These are phyloP conservation scores for Dasysyrphus albostriatus DNA, from an alignment of 2,888 invertebrate genomes.

Conservation along the genomic window DNA sequence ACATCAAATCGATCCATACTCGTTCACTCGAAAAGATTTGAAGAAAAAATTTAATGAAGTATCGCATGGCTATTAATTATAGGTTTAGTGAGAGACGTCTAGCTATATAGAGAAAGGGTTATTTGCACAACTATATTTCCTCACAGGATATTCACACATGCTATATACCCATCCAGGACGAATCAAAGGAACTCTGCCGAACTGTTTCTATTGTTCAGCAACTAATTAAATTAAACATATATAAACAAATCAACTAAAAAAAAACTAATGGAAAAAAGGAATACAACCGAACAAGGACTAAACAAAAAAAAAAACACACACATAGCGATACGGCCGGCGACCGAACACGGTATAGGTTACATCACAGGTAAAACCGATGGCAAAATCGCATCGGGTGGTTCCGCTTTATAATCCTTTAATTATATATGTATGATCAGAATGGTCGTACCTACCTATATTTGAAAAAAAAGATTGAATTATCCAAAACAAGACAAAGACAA, in stretches of 20 bases:
- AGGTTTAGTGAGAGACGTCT: not conserved
- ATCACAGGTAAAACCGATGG: slow-evolving; percentile 65
- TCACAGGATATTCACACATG: slow-evolving; percentile 53
- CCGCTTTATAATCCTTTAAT: slow-evolving; percentile 72
- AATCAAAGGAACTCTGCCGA: slow-evolving; percentile 67
- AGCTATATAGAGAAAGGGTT: slow-evolving; percentile 13
- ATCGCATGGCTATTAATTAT: slow-evolving; percentile 68
- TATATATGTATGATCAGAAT: slow-evolving; percentile 49
- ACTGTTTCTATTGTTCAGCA: slow-evolving; percentile 61
- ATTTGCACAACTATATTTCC: not conserved
- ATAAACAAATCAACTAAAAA: slow-evolving; percentile 63
- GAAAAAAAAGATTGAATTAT: slow-evolving; percentile 32
- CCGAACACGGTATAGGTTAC: slow-evolving; percentile 65
- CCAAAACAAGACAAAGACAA: slow-evolving; percentile 55
- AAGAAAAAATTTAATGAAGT: slow-evolving; percentile 37
- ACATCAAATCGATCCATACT: slow-evolving; percentile 62
- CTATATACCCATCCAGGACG: not conserved
- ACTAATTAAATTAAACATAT: slow-evolving; percentile 75
- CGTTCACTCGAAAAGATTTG: not conserved
- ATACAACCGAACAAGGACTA: slow-evolving; percentile 30
- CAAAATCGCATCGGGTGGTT: slow-evolving; percentile 72
- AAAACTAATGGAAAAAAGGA: slow-evolving; percentile 11
- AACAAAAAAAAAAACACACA: slow-evolving; percentile 27
- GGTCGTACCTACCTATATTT: slow-evolving; percentile 5
- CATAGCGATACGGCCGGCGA: slow-evolving; percentile 20